Evolutionary conservation across 2,797 vertebrate species (phyloP), one percentile per base, ranked within the genome.

Genomic region (Pangasius mekongensis): DNA sequence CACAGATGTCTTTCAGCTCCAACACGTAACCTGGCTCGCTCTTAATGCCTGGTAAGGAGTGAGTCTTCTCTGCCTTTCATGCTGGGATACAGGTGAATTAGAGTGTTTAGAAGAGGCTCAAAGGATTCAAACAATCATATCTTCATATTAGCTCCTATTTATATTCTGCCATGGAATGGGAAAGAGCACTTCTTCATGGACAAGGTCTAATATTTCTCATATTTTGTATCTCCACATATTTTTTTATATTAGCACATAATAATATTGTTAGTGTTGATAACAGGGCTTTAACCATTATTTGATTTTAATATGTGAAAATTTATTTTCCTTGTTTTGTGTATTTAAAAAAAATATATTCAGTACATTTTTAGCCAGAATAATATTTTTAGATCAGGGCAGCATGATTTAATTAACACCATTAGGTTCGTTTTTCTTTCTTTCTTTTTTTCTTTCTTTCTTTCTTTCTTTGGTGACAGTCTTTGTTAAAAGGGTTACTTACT

Each of bases 31-130:
- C 91, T 89, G 74, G 78, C 60, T 87, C 60, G 49, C 67, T 87
- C 89, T 89, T 91, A 83, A 92, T 91, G 90, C 87, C 85, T 85
- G 92, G 92, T 93, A 90, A 92, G 91, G 36, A 89, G 58, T 76
- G 54, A 14, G 71, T 13, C 49, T 47, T 81, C 66, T 89, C 52
- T 33, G 33, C 6, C 36, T 82, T 67, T 82, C 67, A 20, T 83
- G 49, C 43, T 85, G 27, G n/a, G 64, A 78, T 85, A 30, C 77
- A 56, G 86, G 30, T 74, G 73, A 88, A 78, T 71, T 39, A 33
- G 30, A 16, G 22, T 60, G 8, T 74, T 87, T 78, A 81, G 8
- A 24, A 20, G n/a, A 54, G 62, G 36, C 54, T 6, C 13, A 33
- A 60, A 33, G 36, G 20, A 60, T 60, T 85, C 16, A 77, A n/a